Base-by-base conservation (phyloP, 1,140 invertebrate species). In the Chelonus insularis region DNA sequence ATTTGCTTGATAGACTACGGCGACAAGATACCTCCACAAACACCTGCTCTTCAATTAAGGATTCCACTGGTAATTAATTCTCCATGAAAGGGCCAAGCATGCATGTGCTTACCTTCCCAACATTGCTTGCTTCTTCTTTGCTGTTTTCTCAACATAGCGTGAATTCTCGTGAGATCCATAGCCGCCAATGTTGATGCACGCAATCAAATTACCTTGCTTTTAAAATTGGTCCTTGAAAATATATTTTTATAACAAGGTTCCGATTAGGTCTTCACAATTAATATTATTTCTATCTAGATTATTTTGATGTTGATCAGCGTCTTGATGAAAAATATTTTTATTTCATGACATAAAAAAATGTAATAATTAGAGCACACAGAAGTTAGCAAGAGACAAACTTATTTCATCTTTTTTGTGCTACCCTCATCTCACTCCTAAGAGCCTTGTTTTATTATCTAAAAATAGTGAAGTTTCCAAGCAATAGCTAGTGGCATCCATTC, bases 371-470 rank as follows among this genome's bases (percentile, higher is more conserved):
- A n/a, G n/a, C n/a, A n/a, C n/a, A n/a, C n/a, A n/a, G n/a, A n/a
- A n/a, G n/a, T n/a, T n/a, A n/a, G n/a, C n/a, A n/a, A n/a, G n/a
- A n/a, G n/a, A n/a, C n/a, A n/a, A n/a, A n/a, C 8, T 37, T 37
- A n/a, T 37, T 37, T 4, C 2, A 37, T 9, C 2, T 39, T 39
- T 39, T 39, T 14, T 3, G 36, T 45, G 12, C 3, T 25, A 43
- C n/a, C 23, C 20, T 18, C 47, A 21, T 34, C 21, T 43, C 41
- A 14, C 21, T 21, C 55, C 25, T 21, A 21, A 45, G 25, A 12
- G 39, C 43, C 41, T 61, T 45, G 50, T 43, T 52, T 61, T 25
- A 52, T 61, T 25, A 52, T 37, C 59, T 61, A 61, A 61, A 61
- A 61, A 61, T 61, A 61, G 57, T 29, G 23, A 32, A 48, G 57